These are phyloP conservation scores for Pterocles gutturalis DNA, from an alignment of 2,113 vertebrate species.

Conservation along the genomic window DNA sequence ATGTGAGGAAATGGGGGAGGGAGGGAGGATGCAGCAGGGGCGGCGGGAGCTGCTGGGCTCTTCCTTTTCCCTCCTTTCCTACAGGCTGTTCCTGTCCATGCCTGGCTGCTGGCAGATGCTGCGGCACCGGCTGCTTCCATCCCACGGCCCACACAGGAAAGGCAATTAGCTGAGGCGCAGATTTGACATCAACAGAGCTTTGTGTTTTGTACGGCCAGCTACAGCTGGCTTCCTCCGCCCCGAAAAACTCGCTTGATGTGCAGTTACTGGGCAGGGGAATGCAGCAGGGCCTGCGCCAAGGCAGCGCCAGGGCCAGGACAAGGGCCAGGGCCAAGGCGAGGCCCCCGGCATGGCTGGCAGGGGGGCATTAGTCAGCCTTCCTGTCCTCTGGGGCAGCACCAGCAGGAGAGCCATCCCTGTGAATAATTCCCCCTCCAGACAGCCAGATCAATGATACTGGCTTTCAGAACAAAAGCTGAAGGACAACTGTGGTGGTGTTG, in stretches of 20 bases:
- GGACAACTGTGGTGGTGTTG: not conserved
- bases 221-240: not conserved
- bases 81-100: not conserved
- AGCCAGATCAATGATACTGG: rapidly evolving
- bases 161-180: not conserved
- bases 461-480: not conserved
- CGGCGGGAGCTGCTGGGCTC: not conserved
- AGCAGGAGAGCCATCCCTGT: not conserved
- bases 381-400: not conserved
- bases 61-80: slow-evolving; percentile 10
- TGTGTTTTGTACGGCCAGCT: not conserved
- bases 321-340: not conserved
- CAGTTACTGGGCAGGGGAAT: not conserved
- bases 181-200: not conserved
- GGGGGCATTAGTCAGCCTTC: not conserved
- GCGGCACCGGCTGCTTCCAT: not conserved
- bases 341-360: not conserved
- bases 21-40: not conserved
- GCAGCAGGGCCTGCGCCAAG: not conserved
- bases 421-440: rapidly evolving
- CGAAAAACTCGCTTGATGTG: rapidly evolving
- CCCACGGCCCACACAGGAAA: not conserved
- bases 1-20: not conserved
- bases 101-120: not conserved
- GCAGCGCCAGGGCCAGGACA: not conserved